Evolutionary conservation across 2,113 vertebrate genomes (phyloP).

Genomic region (Leucoraja erinaceus): DNA sequence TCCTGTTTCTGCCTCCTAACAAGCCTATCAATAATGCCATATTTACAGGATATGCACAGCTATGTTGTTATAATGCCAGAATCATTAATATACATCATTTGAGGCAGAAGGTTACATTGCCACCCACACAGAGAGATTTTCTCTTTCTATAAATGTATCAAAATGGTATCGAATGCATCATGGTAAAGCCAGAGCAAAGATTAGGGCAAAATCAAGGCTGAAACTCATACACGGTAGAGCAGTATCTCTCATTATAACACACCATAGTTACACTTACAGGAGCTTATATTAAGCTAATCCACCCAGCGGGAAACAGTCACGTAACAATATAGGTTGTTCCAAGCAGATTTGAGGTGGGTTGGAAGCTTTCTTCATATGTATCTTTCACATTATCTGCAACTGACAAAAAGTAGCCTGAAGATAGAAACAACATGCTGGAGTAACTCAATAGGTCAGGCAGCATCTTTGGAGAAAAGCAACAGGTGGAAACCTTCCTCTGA

Average conservation of each 20-base stretch:
- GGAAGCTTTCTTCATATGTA: background rate
- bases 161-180: background rate
- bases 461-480: too few relatives aligned
- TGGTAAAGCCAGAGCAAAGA: background rate
- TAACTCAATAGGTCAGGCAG: too few relatives aligned
- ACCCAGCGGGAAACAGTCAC: background rate
- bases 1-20: background rate
- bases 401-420: background rate
- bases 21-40: background rate
- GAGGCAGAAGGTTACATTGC: background rate
- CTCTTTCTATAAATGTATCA: background rate
- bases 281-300: background rate
- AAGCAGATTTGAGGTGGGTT: background rate
- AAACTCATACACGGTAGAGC: background rate
- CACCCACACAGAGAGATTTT: background rate
- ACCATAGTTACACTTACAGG: background rate
- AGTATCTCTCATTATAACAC: background rate
- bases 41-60: background rate
- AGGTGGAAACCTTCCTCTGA: too few relatives aligned
- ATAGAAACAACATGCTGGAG: too few relatives aligned
- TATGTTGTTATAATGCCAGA: background rate
- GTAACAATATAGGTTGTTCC: background rate
- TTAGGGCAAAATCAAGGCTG: background rate
- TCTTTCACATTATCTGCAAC: background rate
- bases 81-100: background rate